These are phyloP conservation scores for Ashinkailepas kermadecensis DNA, from an alignment of 2,888 invertebrate species.

Conservation along the genomic window DNA sequence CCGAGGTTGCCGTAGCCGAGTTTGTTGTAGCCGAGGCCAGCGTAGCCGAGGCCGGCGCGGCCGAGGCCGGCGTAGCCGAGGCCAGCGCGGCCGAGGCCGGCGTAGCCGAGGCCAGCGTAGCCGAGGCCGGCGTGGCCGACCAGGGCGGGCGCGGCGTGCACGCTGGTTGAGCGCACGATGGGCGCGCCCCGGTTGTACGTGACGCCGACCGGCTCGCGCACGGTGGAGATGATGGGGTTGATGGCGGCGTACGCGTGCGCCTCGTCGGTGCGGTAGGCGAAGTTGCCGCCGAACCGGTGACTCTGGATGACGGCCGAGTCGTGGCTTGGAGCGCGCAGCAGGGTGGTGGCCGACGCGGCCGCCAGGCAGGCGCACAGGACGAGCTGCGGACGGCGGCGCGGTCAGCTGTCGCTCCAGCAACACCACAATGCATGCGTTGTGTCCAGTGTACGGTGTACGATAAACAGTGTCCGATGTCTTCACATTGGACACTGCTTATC, in stretches of 20 bases:
- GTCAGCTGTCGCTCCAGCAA: background rate
- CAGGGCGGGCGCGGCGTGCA: slow-evolving; percentile 30
- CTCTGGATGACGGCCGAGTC: slow-evolving; percentile 50
- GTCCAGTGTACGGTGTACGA: too few relatives aligned
- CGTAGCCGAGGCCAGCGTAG: background rate
- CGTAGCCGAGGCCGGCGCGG: background rate
- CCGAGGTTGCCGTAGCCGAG: too few relatives aligned
- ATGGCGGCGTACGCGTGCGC: slow-evolving; percentile 48
- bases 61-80: background rate
- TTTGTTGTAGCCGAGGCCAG: background rate
- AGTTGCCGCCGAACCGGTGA: slow-evolving; percentile 49
- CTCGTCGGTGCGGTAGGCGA: slow-evolving; percentile 50
- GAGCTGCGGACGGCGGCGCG: background rate
- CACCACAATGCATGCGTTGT: too few relatives aligned
- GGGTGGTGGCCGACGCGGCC: slow-evolving; percentile 34
- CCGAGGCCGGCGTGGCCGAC: background rate
- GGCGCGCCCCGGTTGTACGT: slow-evolving; percentile 39
- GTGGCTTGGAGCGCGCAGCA: slow-evolving; percentile 45
- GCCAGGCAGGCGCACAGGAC: slow-evolving; percentile 30
- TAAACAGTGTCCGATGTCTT: too few relatives aligned
- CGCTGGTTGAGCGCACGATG: slow-evolving; percentile 38
- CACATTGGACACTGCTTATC: too few relatives aligned
- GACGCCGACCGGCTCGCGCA: slow-evolving; percentile 40
- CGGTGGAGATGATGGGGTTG: slow-evolving; percentile 41
- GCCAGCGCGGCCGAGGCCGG: background rate